These are phyloP conservation scores for Helicoverpa zea DNA, from an alignment of 1,140 invertebrate species.

Conservation along the genomic window DNA sequence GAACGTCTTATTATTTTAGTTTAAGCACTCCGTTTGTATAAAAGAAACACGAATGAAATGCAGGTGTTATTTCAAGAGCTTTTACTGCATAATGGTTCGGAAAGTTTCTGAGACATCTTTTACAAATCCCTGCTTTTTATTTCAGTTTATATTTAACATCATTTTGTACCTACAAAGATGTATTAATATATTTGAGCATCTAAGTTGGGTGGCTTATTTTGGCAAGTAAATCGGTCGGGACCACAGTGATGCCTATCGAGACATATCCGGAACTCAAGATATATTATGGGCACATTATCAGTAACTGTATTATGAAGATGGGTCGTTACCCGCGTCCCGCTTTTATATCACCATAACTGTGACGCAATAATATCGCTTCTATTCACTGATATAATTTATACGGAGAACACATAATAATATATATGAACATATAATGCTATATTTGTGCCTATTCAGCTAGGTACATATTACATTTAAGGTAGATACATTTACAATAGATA, in stretches of 20 bases:
- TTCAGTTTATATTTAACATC: not conserved
- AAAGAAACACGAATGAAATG: constrained; percentile 9
- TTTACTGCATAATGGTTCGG: constrained; percentile 20
- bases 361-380: constrained; percentile 18
- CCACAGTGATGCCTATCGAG: not conserved
- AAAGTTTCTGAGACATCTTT: constrained; percentile 18
- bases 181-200: not conserved
- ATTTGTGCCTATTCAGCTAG: no score
- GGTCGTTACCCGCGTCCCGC: not conserved
- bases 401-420: not conserved
- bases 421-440: no score
- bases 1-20: not conserved
- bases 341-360: constrained; percentile 15
- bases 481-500: no score
- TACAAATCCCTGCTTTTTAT: not conserved
- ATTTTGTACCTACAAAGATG: not conserved
- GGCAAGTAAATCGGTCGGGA: not conserved
- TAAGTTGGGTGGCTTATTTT: not conserved
- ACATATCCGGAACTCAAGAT: constrained; percentile 14
- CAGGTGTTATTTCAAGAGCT: constrained; percentile 22
- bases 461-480: no score
- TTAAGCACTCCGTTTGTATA: not conserved
- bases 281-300: constrained; percentile 8
- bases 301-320: constrained; percentile 17
- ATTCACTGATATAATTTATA: constrained; percentile 21